Conservation (phyloP, 1,140 invertebrate species). For the Platyscapa corneri region DNA sequence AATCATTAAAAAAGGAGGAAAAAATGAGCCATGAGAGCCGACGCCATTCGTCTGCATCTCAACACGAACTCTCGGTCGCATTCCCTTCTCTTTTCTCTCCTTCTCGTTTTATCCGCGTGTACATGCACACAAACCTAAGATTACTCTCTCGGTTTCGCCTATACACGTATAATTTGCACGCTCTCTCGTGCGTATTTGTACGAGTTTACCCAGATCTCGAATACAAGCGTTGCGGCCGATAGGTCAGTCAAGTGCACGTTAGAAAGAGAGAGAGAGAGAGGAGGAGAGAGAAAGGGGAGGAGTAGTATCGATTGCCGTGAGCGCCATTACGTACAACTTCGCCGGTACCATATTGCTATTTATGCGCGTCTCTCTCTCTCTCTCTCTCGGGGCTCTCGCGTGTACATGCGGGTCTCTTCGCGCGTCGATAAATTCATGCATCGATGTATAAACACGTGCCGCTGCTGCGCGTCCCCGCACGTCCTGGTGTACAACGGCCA, state of each 20-base stretch:
- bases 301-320: constrained; percentile 4
- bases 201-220: constrained; percentile 21
- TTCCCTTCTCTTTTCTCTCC: background rate
- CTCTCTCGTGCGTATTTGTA: no score
- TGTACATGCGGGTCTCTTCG: background rate
- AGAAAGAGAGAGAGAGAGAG: background rate
- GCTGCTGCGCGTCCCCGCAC: background rate
- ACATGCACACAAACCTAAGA: background rate
- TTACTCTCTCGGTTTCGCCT: background rate
- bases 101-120: background rate
- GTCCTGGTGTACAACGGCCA: background rate
- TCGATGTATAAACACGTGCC: no score
- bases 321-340: background rate
- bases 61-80: background rate
- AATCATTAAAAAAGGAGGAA: background rate
- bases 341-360: background rate
- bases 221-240: constrained; percentile 1
- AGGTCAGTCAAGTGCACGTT: constrained; percentile 24
- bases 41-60: background rate
- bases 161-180: no score
- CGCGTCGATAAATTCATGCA: constrained; percentile 9
- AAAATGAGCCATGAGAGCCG: background rate
- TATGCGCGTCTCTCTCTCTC: background rate
- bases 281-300: background rate
- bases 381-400: background rate